Evolutionary conservation across 2,113 vertebrate genomes (phyloP).

Genomic region (Cochlearius cochlearius): DNA sequence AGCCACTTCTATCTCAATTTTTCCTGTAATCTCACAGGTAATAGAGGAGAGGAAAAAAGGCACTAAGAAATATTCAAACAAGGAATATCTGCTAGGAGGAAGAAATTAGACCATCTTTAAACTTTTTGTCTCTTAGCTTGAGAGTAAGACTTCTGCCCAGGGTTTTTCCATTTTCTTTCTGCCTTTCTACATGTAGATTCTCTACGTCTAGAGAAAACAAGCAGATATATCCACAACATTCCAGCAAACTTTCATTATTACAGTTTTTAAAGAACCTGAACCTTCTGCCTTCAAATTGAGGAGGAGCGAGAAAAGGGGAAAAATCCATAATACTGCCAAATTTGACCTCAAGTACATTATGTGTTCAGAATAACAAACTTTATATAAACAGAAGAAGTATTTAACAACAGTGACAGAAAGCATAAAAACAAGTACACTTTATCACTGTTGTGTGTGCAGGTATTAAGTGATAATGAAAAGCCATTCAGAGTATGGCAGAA

Average conservation of each 20-base stretch:
- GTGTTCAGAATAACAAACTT: background rate
- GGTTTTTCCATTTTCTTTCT: background rate
- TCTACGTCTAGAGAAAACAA: background rate
- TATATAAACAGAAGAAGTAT: background rate
- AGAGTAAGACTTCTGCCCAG: background rate
- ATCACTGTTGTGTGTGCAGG: background rate
- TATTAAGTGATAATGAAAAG: background rate
- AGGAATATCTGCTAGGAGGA: background rate
- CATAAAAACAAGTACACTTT: background rate
- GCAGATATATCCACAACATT: background rate
- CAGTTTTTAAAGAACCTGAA: background rate
- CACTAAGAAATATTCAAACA: background rate
- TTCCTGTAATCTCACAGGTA: background rate
- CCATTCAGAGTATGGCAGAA: background rate
- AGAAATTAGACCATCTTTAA: background rate
- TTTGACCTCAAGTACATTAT: background rate
- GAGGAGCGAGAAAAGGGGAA: fast-evolving
- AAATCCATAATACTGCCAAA: background rate
- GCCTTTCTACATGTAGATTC: background rate
- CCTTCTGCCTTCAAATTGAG: background rate
- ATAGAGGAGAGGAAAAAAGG: background rate
- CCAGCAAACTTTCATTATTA: background rate
- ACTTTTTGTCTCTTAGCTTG: background rate
- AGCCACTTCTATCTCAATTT: background rate
- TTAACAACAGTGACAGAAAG: background rate